Conservation (phyloP, 2,797 vertebrate species). For the Cryptoprocta ferox region DNA sequence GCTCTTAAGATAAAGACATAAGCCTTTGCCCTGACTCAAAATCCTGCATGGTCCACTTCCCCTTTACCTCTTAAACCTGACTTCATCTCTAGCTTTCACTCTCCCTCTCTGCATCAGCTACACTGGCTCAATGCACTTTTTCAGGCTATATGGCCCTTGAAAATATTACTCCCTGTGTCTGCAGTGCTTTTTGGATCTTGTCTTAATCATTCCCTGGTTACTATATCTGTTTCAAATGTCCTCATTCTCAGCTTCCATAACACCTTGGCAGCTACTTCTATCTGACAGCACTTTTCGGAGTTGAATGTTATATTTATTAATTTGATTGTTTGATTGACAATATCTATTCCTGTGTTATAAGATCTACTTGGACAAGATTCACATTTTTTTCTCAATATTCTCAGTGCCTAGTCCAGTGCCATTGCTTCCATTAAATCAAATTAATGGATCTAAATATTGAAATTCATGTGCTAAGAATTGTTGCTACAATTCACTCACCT, state of each 20-base stretch:
- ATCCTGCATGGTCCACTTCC: neutral
- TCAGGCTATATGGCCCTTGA: neutral
- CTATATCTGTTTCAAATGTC: neutral
- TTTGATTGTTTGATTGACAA: neutral
- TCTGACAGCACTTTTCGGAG: neutral
- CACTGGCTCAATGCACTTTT: neutral
- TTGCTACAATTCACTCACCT: neutral
- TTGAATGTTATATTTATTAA: neutral
- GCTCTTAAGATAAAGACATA: neutral
- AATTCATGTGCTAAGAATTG: neutral
- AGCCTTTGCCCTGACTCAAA: neutral
- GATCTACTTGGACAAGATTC: neutral
- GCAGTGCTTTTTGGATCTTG: neutral
- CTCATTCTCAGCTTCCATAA: neutral
- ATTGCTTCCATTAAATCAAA: neutral
- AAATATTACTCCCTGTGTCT: neutral
- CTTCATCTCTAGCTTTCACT: neutral
- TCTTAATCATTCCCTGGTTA: neutral
- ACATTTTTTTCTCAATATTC: neutral
- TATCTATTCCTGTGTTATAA: neutral
- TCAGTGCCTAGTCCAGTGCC: neutral
- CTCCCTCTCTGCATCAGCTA: neutral
- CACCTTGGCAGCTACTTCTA: neutral
- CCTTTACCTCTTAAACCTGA: neutral
- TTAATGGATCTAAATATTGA: neutral